These are phyloP conservation scores for Pardalotus punctatus DNA, from an alignment of 2,113 vertebrate species.

Conservation along the genomic window DNA sequence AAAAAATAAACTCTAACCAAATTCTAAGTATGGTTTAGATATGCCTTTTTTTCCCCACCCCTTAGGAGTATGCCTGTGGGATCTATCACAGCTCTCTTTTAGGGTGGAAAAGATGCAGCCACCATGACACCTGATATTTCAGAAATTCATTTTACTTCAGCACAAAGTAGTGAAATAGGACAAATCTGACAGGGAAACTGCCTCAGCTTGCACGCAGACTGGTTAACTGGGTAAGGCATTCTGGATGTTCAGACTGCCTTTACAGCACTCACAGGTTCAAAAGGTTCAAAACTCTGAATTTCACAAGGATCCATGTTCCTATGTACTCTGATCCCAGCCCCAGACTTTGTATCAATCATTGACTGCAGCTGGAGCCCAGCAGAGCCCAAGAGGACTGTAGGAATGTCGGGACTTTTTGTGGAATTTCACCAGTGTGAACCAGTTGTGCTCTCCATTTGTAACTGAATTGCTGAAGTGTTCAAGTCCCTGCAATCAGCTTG, in stretches of 20 bases:
- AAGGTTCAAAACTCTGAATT: slow-evolving; percentile 15
- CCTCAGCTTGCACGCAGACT: background rate
- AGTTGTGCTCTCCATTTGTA: slow-evolving; percentile 3
- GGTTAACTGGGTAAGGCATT: background rate
- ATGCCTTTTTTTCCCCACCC: no score
- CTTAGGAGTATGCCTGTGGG: background rate
- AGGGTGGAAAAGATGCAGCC: background rate
- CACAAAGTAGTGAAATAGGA: background rate
- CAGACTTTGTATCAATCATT: slow-evolving; percentile 22
- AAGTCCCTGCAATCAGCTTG: background rate
- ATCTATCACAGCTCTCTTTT: background rate
- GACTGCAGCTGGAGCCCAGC: slow-evolving; percentile 1
- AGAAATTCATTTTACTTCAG: background rate
- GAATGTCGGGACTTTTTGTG: slow-evolving; percentile 57
- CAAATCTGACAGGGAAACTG: background rate
- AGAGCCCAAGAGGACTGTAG: background rate
- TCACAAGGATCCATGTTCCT: background rate
- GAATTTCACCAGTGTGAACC: slow-evolving; percentile 60
- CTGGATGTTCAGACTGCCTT: background rate
- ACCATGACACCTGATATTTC: background rate
- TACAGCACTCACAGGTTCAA: background rate
- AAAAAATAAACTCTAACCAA: background rate
- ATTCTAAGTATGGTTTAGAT: background rate
- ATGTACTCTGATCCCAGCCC: background rate
- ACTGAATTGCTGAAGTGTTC: background rate